These are phyloP conservation scores for Hephaestus fuliginosus DNA, from an alignment of 2,797 vertebrate species.

Conservation along the genomic window DNA sequence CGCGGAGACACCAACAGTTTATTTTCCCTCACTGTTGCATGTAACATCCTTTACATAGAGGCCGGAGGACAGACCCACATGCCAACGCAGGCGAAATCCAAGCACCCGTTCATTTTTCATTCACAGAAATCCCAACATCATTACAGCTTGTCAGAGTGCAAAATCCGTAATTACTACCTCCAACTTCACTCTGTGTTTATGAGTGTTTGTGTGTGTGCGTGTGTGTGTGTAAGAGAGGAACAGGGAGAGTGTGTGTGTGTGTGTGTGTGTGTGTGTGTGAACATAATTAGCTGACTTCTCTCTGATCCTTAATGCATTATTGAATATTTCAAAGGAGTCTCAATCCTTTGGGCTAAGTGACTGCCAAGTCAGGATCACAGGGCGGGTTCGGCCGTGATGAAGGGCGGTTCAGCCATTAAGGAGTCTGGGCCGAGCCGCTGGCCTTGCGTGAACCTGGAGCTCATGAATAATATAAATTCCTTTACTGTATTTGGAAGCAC, in stretches of 20 bases:
- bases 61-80: background rate
- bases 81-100: background rate
- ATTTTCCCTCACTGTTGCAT: background rate
- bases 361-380: constrained; percentile 62
- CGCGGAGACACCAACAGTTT: background rate
- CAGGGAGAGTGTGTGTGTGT: background rate
- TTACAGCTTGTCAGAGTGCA: constrained; percentile 40
- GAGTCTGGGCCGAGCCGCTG: constrained; percentile 61
- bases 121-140: constrained; percentile 36
- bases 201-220: constrained; percentile 19
- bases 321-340: constrained; percentile 76
- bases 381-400: constrained; percentile 57
- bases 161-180: constrained; percentile 55
- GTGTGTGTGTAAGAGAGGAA: constrained; percentile 10
- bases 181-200: constrained; percentile 31
- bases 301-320: constrained; percentile 77
- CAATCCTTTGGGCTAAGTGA: constrained; percentile 70
- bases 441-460: constrained; percentile 72
- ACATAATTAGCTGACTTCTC: constrained; percentile 73
- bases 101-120: constrained; percentile 28
- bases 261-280: constrained; percentile 22
- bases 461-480: constrained; percentile 80
- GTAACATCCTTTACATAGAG: background rate
- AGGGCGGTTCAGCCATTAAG: constrained; percentile 67
- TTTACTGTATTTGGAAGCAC: constrained; percentile 80